Evolutionary conservation across 2,113 vertebrate genomes (phyloP), one percentile per base, ranked within the genome.

Genomic region (Sciurus niger): DNA sequence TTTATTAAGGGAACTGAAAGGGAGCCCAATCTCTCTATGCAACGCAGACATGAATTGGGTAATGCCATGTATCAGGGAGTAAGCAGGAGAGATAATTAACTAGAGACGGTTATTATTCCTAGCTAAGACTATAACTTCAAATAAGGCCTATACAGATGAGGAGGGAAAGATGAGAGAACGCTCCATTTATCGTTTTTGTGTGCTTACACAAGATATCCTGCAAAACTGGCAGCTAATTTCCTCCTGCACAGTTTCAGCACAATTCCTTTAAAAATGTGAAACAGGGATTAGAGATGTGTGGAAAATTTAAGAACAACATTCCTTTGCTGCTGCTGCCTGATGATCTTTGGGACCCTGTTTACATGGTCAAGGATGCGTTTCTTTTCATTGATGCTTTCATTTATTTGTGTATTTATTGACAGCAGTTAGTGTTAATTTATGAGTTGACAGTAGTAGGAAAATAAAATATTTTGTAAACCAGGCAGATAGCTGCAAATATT

Each of bases 1-100:
- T 93, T 89, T 84, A 92, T 95, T 94, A 97, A 20, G 30, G 80
- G 48, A 96, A 67, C 46, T 76, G 89, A 94, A 84, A 84, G 48
- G 85, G 24, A 89, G 76, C 55, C 79, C 63, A 14, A 37, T 58
- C 34, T 63, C 30, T 89, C 43, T 58, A 30, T n/a, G 65, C 10
- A 51, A 53, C 0, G 0, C 46, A 84, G 55, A 65, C 43, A 28
- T 46, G 63, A 67, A 40, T 48, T 24, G 25, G n/a, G 51, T 37
- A 17, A 10, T 20, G 51, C 65, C 46, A 25, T 8, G 0, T 40
- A 13, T 40, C n/a, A 89, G 60, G 28, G 53, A 34, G 4, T 58
- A 76, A 58, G 70, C 60, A 93, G 78, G n/a, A 70, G 67, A 72
- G 24, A 53, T 46, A n/a, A 89, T 93, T 85, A 85, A 85, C 63